Percentiles rank a stretch among this genome's conserved stretches.
phyloP scores from a whole-genome alignment of 2,888 invertebrate species.

The Augochlorella aurata region DNA sequence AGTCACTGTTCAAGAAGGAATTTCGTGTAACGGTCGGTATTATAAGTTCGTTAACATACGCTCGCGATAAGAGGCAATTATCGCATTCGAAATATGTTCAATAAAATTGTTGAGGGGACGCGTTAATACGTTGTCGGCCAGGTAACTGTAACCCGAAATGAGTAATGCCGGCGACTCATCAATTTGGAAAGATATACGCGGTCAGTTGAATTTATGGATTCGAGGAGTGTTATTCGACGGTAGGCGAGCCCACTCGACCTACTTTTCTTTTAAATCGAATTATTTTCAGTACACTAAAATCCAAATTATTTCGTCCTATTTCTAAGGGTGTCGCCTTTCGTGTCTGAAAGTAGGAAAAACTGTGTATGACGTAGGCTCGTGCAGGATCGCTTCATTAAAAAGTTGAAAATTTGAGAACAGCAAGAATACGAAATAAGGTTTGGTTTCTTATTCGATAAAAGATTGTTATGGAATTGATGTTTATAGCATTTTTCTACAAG shows the following conservation, averaged over 20 bases:
- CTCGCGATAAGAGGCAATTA: constrained; percentile 31
- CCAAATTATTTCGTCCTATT: not conserved
- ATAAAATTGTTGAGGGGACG: constrained; percentile 15
- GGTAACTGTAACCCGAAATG: constrained; percentile 40
- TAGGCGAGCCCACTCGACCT: constrained; percentile 41
- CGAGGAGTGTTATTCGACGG: constrained; percentile 29
- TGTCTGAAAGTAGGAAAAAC: too few relatives aligned
- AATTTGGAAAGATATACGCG: constrained; percentile 43
- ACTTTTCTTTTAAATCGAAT: constrained; percentile 7
- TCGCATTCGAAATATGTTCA: constrained; percentile 19
- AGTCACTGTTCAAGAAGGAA: not conserved
- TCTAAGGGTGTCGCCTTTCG: not conserved
- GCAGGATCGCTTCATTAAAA: not conserved
- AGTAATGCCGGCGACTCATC: constrained; percentile 43
- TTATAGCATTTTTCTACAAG: too few relatives aligned
- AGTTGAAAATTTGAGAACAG: not conserved
- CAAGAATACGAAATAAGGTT: too few relatives aligned
- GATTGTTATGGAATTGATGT: too few relatives aligned
- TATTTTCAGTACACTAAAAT: not conserved
- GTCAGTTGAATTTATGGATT: constrained; percentile 41
- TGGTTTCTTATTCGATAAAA: too few relatives aligned
- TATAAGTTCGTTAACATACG: constrained; percentile 24
- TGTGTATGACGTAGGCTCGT: too few relatives aligned
- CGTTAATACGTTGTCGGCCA: constrained; percentile 9
- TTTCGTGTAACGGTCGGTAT: constrained; percentile 24